phyloP scores from a whole-genome alignment of 2,888 invertebrate species.

The Drosophila rubida region DNA sequence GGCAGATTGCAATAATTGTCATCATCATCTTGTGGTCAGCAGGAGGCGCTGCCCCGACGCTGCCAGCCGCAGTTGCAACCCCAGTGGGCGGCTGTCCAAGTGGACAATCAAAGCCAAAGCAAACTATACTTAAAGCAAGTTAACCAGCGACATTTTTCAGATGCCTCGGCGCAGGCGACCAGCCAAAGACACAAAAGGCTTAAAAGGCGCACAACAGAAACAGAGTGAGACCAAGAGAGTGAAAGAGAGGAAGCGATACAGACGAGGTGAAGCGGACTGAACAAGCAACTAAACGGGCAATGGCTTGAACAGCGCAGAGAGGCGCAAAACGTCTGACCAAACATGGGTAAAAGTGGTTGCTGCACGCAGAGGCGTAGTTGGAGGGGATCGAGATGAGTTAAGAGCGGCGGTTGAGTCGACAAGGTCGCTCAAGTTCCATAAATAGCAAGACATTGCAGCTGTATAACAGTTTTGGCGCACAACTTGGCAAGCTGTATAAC shows the following conservation, averaged over 20 bases:
- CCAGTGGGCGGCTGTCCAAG: slow-evolving; percentile 59
- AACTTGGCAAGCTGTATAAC: slow-evolving; percentile 1
- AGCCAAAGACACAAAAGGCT: slow-evolving; percentile 49
- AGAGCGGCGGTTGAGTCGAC: too few relatives aligned
- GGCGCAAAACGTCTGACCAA: slow-evolving; percentile 70
- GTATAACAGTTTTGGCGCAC: not conserved
- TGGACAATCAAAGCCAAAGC: slow-evolving; percentile 66
- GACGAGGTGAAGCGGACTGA: slow-evolving; percentile 28
- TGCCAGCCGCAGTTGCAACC: slow-evolving; percentile 7
- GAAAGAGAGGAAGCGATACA: slow-evolving; percentile 8
- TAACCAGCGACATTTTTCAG: slow-evolving; percentile 78
- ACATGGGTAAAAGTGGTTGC: slow-evolving; percentile 69
- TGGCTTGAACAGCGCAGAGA: slow-evolving; percentile 45
- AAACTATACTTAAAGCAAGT: slow-evolving; percentile 78
- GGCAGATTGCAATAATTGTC: slow-evolving; percentile 67
- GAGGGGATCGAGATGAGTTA: not conserved
- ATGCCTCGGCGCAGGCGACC: slow-evolving; percentile 66
- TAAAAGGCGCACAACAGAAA: slow-evolving; percentile 1
- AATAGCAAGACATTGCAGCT: not conserved
- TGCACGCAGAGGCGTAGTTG: slow-evolving; percentile 38
- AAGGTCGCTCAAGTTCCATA: not conserved
- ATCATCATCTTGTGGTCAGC: slow-evolving; percentile 57
- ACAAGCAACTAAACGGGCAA: slow-evolving; percentile 73
- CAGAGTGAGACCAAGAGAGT: too few relatives aligned
- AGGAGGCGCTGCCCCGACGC: slow-evolving; percentile 34